Base-by-base conservation (phyloP, 2,888 invertebrate genomes). In the Agapostemon virescens region DNA sequence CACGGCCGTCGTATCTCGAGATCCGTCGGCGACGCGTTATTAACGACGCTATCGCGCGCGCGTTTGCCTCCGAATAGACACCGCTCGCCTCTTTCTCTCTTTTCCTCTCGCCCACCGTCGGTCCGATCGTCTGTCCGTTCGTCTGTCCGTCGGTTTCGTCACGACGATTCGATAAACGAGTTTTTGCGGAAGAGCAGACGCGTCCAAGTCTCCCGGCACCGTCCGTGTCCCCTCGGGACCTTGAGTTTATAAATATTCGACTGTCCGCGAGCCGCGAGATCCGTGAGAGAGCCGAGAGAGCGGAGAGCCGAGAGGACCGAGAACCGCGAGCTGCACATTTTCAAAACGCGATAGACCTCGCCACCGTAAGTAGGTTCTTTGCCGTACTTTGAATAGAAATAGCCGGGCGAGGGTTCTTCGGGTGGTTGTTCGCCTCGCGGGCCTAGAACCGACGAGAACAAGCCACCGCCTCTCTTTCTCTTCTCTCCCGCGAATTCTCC, bases 1-100 rank as follows among this genome's bases (percentile, higher is more conserved):
- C 1, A 13, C 20, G 26, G 5, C 45, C 17, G 15, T 20, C 5
- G 36, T 88, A 88, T 88, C 88, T 88, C 78, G 75, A 85, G 81
- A 85, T 86, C 85, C 84, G 76, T 82, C 77, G 76, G 78, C 63
- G 76, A 76, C 63, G 36, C 9, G 63, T 26, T 36, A 55, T 84
- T 79, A 84, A 82, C 85, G 75, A 64, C 52, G 61, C 20, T 61
- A 33, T 61, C n/a, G 55, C 26, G 20, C 17, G 26, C 6, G 23
- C n/a, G n/a, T n/a, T n/a, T n/a, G n/a, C 23, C 52, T 52, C 11
- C 15, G 49, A 20, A 11, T n/a, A n/a, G n/a, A 0, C 49, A 11
- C 42, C 17, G 15, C 17, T 42, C 4, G 3, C 7, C 17, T 42
- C 42, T 17, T 0, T 6, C 20, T 17, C 26, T 26, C 55, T 55